Percentiles rank a stretch among this genome's conserved stretches.
Evolutionary conservation across 2,888 invertebrate genomes (phyloP).

Genomic region (Thalpophila matura): DNA sequence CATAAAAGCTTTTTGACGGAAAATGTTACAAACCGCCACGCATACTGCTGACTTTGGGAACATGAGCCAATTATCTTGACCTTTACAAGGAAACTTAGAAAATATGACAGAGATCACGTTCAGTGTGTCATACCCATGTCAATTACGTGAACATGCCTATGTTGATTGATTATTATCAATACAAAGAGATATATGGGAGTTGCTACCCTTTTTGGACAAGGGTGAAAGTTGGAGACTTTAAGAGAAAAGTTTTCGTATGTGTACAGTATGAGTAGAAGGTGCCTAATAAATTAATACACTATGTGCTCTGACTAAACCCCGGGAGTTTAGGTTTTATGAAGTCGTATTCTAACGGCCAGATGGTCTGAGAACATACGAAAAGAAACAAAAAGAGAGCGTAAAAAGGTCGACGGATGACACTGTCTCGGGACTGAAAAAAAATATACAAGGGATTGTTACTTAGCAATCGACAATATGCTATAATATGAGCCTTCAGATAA

Average conservation of each 20-base stretch:
- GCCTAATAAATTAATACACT: too few species aligned
- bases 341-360: too few species aligned
- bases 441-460: too few species aligned
- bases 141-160: constrained; percentile 46
- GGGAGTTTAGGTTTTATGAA: too few species aligned
- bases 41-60: constrained; percentile 4
- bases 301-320: too few species aligned
- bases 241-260: background rate
- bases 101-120: constrained; percentile 43
- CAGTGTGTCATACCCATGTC: constrained; percentile 60
- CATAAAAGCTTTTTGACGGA: background rate
- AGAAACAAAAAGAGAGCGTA: too few species aligned
- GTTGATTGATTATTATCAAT: constrained; percentile 59
- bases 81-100: constrained; percentile 24
- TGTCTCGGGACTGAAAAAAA: too few species aligned
- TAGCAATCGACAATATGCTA: too few species aligned
- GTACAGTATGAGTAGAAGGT: too few species aligned
- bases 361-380: too few species aligned
- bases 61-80: constrained; percentile 40
- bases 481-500: too few species aligned
- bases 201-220: constrained; percentile 23
- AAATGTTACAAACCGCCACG: background rate
- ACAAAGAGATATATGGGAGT: constrained; percentile 19
- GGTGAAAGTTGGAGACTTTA: constrained; percentile 20
- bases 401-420: too few species aligned